Evolutionary conservation across 1,140 invertebrate genomes (phyloP), one percentile per base, ranked within the genome.

Genomic region (Drosophila azteca): DNA sequence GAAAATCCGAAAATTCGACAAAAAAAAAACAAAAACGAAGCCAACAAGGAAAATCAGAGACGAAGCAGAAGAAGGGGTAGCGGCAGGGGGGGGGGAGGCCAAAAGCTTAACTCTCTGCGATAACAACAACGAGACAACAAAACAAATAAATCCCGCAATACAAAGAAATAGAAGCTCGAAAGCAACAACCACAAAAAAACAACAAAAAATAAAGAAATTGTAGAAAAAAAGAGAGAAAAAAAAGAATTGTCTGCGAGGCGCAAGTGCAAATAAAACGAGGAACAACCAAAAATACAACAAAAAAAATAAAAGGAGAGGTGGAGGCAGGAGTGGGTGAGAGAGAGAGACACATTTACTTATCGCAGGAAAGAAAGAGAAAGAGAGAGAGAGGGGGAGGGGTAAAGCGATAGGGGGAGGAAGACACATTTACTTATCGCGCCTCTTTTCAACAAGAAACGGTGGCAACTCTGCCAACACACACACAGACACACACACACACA

Each of bases 371-470:
- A 69, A 55, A 69, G 54, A n/a, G 64, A 11, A 24, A n/a, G 11
- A 24, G 24, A 0, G 66, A 79, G 82, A 75, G 74, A 5, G 24
- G 4, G 24, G 2, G 22, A 3, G 22, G 22, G 22, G 3, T 2
- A 2, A 24, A 3, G 22, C 2, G 24, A 24, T 4, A 24, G 24
- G 0, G 24, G 24, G 35, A 81, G 74, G 84, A 71, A 72, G 83
- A 88, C 83, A 88, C 83, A 88, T 88, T 88, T 88, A 88, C 83
- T 88, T 88, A 88, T 88, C 83, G 83, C 83, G 84, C 83, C 83
- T 88, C 83, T 88, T 87, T 84, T 75, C 71, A 87, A 80, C 71
- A 74, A 65, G 63, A 77, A 85, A 81, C 82, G 64, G 78, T 81
- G 69, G 82, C 74, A 87, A 85, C 74, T 65, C 79, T 81, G 74